These are phyloP conservation scores for Triplophysa dalaica DNA, from an alignment of 2,113 vertebrate genomes.

Conservation along the genomic window DNA sequence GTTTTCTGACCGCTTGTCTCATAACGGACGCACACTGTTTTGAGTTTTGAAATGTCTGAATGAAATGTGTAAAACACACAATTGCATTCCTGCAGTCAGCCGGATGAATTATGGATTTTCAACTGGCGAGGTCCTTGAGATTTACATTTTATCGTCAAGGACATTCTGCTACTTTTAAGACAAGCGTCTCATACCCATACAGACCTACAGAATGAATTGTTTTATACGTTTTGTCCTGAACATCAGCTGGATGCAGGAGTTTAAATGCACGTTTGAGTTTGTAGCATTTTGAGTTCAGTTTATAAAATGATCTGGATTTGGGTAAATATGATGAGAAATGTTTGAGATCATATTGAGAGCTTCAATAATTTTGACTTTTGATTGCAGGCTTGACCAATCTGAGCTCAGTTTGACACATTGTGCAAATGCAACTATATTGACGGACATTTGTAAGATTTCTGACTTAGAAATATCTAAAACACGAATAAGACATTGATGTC, in stretches of 20 bases:
- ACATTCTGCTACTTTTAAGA: constrained; percentile 66
- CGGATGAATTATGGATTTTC: constrained; percentile 78
- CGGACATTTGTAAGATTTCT: too few species aligned
- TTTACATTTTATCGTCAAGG: constrained; percentile 81
- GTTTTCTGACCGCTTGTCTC: constrained; percentile 6
- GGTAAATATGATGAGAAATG: too few species aligned
- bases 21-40: constrained; percentile 59
- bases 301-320: too few species aligned
- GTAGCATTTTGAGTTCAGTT: too few species aligned
- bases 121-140: constrained; percentile 75
- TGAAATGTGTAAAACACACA: constrained; percentile 65
- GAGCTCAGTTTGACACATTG: too few species aligned
- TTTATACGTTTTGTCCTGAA: constrained; percentile 17
- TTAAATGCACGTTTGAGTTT: too few species aligned
- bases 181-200: constrained; percentile 54
- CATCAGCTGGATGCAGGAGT: background rate
- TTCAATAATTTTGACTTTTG: too few species aligned
- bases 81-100: constrained; percentile 67
- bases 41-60: constrained; percentile 58
- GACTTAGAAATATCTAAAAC: too few species aligned
- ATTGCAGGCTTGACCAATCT: too few species aligned
- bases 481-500: too few species aligned
- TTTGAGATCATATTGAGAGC: too few species aligned
- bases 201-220: constrained; percentile 32
- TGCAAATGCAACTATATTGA: too few species aligned